A percentile compares a stretch with the other conserved stretches of the same genome.
These are phyloP conservation scores for Entomyzon cyanotis DNA, from an alignment of 2,113 vertebrate genomes.

Conservation along the genomic window DNA sequence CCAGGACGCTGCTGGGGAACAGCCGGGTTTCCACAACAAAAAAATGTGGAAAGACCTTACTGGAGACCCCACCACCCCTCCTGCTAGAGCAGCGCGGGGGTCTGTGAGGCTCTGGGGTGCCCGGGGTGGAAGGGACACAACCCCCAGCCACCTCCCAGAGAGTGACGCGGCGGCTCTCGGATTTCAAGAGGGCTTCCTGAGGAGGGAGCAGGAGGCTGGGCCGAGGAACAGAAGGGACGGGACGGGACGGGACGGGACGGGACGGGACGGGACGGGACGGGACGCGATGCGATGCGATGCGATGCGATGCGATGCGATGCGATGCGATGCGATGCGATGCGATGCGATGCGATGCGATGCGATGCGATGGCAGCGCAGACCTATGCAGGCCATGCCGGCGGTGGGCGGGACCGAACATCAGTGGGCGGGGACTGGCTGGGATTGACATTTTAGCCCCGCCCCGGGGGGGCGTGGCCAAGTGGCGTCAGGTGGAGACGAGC, in stretches of 20 bases:
- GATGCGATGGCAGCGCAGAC: no score
- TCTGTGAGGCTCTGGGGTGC: no score
- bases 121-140: neutral
- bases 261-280: no score
- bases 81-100: neutral
- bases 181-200: neutral
- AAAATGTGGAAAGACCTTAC: rapidly evolving
- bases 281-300: no score
- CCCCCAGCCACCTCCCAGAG: no score
- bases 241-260: rapidly evolving
- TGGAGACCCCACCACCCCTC: neutral
- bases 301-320: no score
- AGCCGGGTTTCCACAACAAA: rapidly evolving
- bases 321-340: no score
- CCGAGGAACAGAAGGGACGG: neutral
- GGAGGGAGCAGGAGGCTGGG: neutral
- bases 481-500: neutral
- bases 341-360: no score
- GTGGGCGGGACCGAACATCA: neutral
- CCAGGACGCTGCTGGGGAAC: neutral
- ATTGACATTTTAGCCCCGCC: neutral
- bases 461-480: rapidly evolving
- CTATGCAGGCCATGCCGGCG: no score
- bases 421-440: neutral
- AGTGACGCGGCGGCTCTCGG: rapidly evolving